Evolutionary conservation across 2,888 invertebrate species (phyloP).

Genomic region (Mechanitis messenoides): DNA sequence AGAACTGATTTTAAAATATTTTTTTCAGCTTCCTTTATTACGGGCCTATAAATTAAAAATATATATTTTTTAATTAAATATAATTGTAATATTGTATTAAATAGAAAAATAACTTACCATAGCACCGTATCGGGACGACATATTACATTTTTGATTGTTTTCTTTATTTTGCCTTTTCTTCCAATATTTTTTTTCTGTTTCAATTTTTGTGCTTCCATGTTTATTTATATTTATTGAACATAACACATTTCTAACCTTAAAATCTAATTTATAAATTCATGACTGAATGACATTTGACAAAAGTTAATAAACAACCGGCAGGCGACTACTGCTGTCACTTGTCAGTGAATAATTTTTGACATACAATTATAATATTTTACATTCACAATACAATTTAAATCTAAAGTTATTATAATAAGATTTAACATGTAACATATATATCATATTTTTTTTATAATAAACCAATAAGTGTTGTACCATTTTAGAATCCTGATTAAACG

Average conservation of each 20-base stretch:
- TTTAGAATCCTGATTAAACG: too few relatives aligned
- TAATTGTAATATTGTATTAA: background rate
- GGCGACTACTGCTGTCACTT: too few relatives aligned
- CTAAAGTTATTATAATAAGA: too few relatives aligned
- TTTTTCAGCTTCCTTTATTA: conserved; percentile 42
- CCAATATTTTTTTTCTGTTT: conserved; percentile 51
- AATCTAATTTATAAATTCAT: background rate
- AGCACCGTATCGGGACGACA: conserved; percentile 58
- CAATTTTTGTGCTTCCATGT: conserved; percentile 50
- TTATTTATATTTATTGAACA: conserved; percentile 4
- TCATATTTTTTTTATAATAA: too few relatives aligned
- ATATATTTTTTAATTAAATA: background rate
- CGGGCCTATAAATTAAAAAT: conserved; percentile 45
- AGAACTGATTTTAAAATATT: conserved; percentile 39
- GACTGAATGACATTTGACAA: background rate
- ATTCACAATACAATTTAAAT: too few relatives aligned
- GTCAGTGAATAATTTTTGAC: too few relatives aligned
- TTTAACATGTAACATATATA: too few relatives aligned
- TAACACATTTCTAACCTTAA: background rate
- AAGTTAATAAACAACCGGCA: too few relatives aligned
- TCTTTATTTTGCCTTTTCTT: conserved; percentile 63
- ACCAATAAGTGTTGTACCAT: too few relatives aligned
- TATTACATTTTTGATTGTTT: conserved; percentile 64
- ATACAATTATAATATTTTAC: too few relatives aligned
- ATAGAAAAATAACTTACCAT: conserved; percentile 45